Evolutionary conservation across 2,888 invertebrate genomes (phyloP).

Genomic region (Cotesia congregata): DNA sequence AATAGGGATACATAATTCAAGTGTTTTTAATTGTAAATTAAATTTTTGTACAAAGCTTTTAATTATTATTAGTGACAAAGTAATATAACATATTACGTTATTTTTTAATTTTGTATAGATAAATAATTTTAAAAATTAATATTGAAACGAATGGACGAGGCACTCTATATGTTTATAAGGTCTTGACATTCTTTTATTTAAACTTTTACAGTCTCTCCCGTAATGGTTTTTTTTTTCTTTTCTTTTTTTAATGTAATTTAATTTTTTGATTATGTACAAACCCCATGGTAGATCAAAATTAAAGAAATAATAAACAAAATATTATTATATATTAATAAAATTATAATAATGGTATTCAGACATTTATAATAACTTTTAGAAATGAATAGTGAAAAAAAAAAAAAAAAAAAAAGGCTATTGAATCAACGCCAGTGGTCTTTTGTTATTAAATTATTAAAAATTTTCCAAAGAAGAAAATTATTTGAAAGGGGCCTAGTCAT

Average conservation of each 20-base stretch:
- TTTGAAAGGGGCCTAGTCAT: constrained; percentile 7
- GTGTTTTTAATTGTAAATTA: constrained; percentile 69
- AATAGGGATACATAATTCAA: constrained; percentile 64
- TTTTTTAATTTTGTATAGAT: constrained; percentile 70
- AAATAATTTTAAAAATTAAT: constrained; percentile 58
- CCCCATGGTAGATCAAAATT: background rate
- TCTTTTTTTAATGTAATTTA: background rate
- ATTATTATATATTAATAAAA: background rate
- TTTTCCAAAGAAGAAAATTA: constrained; percentile 9
- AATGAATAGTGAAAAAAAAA: background rate
- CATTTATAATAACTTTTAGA: background rate
- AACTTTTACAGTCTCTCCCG: background rate
- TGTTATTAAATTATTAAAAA: constrained; percentile 4
- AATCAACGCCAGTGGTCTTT: background rate
- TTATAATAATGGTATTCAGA: background rate
- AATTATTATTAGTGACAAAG: constrained; percentile 68
- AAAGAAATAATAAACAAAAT: constrained; percentile 1
- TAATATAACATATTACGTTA: constrained; percentile 69
- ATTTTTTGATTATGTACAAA: background rate
- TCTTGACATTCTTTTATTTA: constrained; percentile 3
- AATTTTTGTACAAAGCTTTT: constrained; percentile 70
- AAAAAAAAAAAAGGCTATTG: background rate
- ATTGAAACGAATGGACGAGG: constrained; percentile 33
- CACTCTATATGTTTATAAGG: constrained; percentile 28
- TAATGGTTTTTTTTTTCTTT: background rate